Evolutionary conservation across 2,888 invertebrate species (phyloP).

Genomic region (Dorcus parallelipipedus): DNA sequence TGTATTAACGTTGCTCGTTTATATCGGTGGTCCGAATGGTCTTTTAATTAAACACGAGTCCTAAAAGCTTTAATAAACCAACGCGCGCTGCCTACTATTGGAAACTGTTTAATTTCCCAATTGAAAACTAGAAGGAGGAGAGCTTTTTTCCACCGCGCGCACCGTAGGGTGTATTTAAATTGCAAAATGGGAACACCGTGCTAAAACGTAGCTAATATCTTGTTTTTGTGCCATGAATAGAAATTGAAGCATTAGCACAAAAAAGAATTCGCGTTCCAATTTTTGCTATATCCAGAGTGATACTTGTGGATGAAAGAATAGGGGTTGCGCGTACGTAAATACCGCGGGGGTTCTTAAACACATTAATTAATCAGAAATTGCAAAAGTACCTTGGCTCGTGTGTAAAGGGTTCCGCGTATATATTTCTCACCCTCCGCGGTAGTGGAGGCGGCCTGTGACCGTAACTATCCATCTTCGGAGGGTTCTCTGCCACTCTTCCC

Average conservation of each 20-base stretch:
- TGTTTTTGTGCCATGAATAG: constrained; percentile 42
- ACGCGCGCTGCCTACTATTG: background rate
- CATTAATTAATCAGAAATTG: background rate
- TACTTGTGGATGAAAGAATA: too few species aligned
- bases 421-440: constrained; percentile 61
- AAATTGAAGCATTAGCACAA: constrained; percentile 35
- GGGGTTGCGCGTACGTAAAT: too few species aligned
- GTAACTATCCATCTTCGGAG: constrained; percentile 58
- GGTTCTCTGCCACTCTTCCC: constrained; percentile 8
- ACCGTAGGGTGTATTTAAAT: constrained; percentile 31
- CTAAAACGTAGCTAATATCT: constrained; percentile 41
- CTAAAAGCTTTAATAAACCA: too few species aligned
- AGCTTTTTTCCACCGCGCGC: background rate
- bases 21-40: too few species aligned
- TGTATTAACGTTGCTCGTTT: too few species aligned
- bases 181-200: constrained; percentile 38
- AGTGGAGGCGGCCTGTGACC: constrained; percentile 62
- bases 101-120: background rate
- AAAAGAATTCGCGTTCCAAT: background rate
- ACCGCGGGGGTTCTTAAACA: background rate
- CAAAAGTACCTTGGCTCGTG: constrained; percentile 50
- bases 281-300: too few species aligned
- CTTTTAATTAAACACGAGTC: too few species aligned
- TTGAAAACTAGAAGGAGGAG: background rate
- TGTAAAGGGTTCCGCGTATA: constrained; percentile 65